Evolutionary conservation across 1,140 invertebrate genomes (phyloP).

Genomic region (Aleiodes sp.): DNA sequence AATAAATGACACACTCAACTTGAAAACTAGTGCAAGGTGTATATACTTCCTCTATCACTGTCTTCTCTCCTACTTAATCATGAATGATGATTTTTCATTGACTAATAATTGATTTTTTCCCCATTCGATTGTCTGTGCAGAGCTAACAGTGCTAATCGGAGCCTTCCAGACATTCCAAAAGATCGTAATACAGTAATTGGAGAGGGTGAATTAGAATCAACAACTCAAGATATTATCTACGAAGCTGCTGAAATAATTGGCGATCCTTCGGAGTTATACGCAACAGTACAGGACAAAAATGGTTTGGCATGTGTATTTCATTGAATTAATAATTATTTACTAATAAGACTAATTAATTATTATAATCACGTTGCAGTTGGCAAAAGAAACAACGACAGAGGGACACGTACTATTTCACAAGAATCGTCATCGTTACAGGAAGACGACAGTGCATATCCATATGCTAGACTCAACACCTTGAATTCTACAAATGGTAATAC

Average conservation of each 20-base stretch:
- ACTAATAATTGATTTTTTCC: background rate
- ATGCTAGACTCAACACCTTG: conserved; percentile 68
- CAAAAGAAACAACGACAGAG: conserved; percentile 55
- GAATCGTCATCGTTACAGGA: conserved; percentile 69
- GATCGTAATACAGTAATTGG: conserved; percentile 55
- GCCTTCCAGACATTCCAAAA: conserved; percentile 74
- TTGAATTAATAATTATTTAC: conserved; percentile 20
- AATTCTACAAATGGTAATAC: conserved; percentile 48
- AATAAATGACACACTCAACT: background rate
- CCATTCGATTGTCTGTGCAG: conserved; percentile 47
- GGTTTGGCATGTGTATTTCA: conserved; percentile 42
- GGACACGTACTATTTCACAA: conserved; percentile 66
- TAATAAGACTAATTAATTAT: conserved; percentile 7
- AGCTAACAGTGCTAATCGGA: conserved; percentile 69
- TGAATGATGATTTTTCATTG: background rate
- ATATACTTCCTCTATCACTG: conserved; percentile 1
- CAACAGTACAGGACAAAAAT: conserved; percentile 72
- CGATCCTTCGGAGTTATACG: conserved; percentile 74
- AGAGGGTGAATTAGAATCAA: conserved; percentile 50
- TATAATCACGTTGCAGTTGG: conserved; percentile 34
- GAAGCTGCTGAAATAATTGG: conserved; percentile 63
- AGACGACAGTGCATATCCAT: conserved; percentile 70
- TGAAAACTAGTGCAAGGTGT: background rate
- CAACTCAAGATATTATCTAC: conserved; percentile 61
- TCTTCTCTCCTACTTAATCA: background rate